Evolutionary conservation across 2,113 vertebrate genomes (phyloP).

Genomic region (Sisor rabdophorus): DNA sequence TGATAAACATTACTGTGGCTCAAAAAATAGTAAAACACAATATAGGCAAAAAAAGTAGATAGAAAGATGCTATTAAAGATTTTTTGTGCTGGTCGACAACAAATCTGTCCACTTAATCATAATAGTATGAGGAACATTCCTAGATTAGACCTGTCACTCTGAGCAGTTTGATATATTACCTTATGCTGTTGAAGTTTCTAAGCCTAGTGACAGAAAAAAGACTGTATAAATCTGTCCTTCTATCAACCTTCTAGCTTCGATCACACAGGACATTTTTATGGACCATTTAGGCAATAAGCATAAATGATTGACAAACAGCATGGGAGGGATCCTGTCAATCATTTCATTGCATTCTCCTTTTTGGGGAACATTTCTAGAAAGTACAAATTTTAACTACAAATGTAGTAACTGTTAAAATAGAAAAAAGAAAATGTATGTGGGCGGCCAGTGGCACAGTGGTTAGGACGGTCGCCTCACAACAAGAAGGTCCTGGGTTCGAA

Average conservation of each 20-base stretch:
- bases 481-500: too few relatives aligned
- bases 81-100: neutral
- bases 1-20: too few relatives aligned
- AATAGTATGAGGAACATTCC: neutral
- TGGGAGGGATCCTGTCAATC: neutral
- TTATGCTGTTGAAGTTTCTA: neutral
- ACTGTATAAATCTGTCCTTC: neutral
- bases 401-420: too few relatives aligned
- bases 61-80: neutral
- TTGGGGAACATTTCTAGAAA: too few relatives aligned
- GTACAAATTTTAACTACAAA: too few relatives aligned
- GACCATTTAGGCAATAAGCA: neutral
- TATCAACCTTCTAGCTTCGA: neutral
- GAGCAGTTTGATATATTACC: neutral
- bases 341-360: neutral
- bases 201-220: conserved; percentile 1
- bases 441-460: too few relatives aligned
- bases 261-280: neutral
- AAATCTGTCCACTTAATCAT: neutral
- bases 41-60: neutral
- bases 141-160: conserved; percentile 3
- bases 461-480: too few relatives aligned
- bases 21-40: too few relatives aligned
- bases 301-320: neutral
- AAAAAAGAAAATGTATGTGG: too few relatives aligned